Evolutionary conservation across 2,888 invertebrate species (phyloP).

Genomic region (Hirtodrosophila histrioides): DNA sequence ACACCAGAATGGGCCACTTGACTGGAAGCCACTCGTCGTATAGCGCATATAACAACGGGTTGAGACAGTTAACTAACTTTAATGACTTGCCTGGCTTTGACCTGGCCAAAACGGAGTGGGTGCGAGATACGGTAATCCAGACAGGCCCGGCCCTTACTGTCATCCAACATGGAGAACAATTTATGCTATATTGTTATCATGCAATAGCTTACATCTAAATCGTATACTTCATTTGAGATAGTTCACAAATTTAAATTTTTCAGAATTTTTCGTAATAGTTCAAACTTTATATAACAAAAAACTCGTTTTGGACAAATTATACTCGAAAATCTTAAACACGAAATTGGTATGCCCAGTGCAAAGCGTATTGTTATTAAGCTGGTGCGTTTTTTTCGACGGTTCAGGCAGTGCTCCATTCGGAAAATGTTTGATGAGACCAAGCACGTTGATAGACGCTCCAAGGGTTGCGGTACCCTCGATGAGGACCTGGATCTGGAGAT

Average conservation of each 20-base stretch:
- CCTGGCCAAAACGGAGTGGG: background rate
- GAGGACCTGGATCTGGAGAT: background rate
- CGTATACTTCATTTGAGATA: slow-evolving; percentile 1
- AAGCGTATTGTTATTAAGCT: slow-evolving; percentile 29
- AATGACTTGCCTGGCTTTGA: slow-evolving; percentile 51
- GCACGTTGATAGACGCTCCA: slow-evolving; percentile 2
- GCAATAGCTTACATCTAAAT: background rate
- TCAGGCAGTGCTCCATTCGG: slow-evolving; percentile 3
- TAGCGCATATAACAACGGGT: slow-evolving; percentile 43
- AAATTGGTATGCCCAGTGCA: slow-evolving; percentile 18
- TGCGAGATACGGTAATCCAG: background rate
- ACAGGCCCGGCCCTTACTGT: background rate
- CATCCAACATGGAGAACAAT: background rate
- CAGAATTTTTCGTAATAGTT: slow-evolving; percentile 9
- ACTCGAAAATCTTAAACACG: background rate
- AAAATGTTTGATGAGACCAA: background rate
- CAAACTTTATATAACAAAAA: background rate
- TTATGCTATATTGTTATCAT: no score
- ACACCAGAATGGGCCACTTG: slow-evolving; percentile 50
- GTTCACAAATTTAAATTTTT: slow-evolving; percentile 8
- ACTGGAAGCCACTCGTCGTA: slow-evolving; percentile 5
- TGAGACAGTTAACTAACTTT: slow-evolving; percentile 68
- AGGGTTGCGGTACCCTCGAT: slow-evolving; percentile 6
- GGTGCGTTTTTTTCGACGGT: slow-evolving; percentile 19
- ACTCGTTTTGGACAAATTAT: slow-evolving; percentile 3